phyloP scores from a whole-genome alignment of 2,113 vertebrate species.

The Hippoglossus stenolepis region DNA sequence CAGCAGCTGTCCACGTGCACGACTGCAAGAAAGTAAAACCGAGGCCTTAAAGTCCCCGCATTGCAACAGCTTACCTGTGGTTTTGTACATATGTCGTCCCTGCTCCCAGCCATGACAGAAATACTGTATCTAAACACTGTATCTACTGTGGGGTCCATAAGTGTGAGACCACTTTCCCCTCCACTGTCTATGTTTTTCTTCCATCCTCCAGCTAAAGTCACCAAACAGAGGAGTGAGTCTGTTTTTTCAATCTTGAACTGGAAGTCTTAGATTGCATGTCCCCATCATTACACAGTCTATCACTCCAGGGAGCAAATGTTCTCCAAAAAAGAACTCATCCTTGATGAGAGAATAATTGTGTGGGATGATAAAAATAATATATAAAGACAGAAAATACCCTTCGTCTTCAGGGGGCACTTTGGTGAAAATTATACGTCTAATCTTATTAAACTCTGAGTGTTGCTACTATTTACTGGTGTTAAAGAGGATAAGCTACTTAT shows the following conservation, averaged over 20 bases:
- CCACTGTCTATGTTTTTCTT: not conserved
- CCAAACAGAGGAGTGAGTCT: not conserved
- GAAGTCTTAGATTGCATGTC: slow-evolving; percentile 8
- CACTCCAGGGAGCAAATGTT: slow-evolving; percentile 12
- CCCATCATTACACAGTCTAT: not conserved
- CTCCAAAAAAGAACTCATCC: slow-evolving; percentile 31
- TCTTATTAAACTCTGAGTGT: slow-evolving; percentile 56
- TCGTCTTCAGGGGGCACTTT: slow-evolving; percentile 49
- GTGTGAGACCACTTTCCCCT: not conserved
- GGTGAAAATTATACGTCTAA: slow-evolving; percentile 55
- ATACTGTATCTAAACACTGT: not conserved
- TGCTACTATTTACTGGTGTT: slow-evolving; percentile 53
- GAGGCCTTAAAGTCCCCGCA: not conserved
- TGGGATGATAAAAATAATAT: slow-evolving; percentile 23
- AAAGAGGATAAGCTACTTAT: slow-evolving; percentile 64
- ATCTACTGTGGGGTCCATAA: not conserved
- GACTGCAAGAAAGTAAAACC: not conserved
- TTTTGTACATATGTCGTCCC: not conserved
- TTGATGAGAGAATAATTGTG: slow-evolving; percentile 34
- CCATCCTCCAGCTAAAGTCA: not conserved
- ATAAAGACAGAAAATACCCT: slow-evolving; percentile 20
- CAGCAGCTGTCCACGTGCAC: not conserved
- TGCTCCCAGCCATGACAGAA: not conserved
- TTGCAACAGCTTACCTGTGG: not conserved
- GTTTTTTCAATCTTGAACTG: not conserved